Conservation (phyloP, 2,888 invertebrate species). For the Eudasyphora cyanicolor region DNA sequence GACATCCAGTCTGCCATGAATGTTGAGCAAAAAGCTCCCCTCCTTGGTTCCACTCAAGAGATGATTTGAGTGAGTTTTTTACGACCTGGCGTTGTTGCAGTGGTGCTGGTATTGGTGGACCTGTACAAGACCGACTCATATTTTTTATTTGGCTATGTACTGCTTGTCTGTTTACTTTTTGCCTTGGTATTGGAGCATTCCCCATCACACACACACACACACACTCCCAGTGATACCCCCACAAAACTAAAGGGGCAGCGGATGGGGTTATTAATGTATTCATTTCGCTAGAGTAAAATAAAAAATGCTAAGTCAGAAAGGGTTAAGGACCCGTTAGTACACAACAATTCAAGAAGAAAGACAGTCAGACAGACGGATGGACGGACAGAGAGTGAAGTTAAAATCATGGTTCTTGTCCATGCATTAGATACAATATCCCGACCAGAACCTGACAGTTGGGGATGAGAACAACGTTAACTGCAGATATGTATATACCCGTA, state of each 20-base stretch:
- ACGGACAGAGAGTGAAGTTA: too few relatives aligned
- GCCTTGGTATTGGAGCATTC: conserved; percentile 12
- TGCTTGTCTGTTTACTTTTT: neutral
- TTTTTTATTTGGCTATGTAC: conserved; percentile 5
- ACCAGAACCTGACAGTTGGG: neutral
- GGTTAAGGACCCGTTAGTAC: conserved; percentile 63
- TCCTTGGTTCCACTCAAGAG: conserved; percentile 35
- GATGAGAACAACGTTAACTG: neutral
- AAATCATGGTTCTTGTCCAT: conserved; percentile 18
- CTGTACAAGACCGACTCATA: neutral
- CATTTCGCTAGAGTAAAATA: neutral
- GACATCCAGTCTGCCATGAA: conserved; percentile 63
- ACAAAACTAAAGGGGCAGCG: too few relatives aligned
- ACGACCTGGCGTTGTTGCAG: neutral
- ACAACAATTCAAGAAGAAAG: conserved; percentile 25
- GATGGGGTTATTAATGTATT: conserved; percentile 43
- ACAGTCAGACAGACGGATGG: too few relatives aligned
- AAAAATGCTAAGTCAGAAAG: conserved; percentile 52
- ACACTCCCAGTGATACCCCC: too few relatives aligned
- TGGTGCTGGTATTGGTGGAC: conserved; percentile 27
- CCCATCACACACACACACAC: neutral
- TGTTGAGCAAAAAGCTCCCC: conserved; percentile 51
- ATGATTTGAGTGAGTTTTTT: conserved; percentile 37
- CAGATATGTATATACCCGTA: neutral
- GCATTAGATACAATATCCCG: neutral